Percentiles rank a stretch among this genome's conserved stretches.
Evolutionary conservation across 2,888 invertebrate genomes (phyloP).

Genomic region (Nysson spinosus): DNA sequence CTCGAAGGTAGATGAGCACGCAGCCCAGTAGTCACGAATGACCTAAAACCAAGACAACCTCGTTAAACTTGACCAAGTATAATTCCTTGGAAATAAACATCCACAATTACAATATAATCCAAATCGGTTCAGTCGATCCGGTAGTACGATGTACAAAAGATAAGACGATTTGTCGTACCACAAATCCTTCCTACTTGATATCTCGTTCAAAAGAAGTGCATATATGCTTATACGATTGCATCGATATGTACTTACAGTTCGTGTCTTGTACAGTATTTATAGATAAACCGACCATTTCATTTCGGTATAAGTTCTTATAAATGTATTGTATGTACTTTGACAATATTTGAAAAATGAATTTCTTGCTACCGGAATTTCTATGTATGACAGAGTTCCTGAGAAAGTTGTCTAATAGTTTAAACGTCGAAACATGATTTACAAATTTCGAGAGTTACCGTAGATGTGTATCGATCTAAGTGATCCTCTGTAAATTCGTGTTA

Average conservation of each 20-base stretch:
- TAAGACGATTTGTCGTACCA: conserved; percentile 26
- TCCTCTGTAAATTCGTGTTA: too few relatives aligned
- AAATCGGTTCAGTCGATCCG: conserved; percentile 20
- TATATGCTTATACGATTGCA: conserved; percentile 1
- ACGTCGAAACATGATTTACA: too few relatives aligned
- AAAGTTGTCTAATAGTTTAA: too few relatives aligned
- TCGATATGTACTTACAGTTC: neutral
- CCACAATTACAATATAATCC: too few relatives aligned
- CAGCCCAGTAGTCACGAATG: neutral
- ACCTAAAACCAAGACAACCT: neutral
- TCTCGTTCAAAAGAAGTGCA: neutral
- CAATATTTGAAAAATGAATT: too few relatives aligned
- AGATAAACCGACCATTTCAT: too few relatives aligned
- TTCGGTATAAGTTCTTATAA: too few relatives aligned
- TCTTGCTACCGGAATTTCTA: too few relatives aligned
- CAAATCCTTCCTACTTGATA: conserved; percentile 16
- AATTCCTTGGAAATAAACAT: conserved; percentile 7
- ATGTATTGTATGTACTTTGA: too few relatives aligned
- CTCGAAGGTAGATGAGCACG: too few relatives aligned
- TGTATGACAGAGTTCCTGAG: too few relatives aligned
- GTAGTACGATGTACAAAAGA: conserved; percentile 18
- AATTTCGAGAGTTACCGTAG: too few relatives aligned
- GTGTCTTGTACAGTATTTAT: neutral
- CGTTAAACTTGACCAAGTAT: neutral
- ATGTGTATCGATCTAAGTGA: neutral